Evolutionary conservation across 2,797 vertebrate species (phyloP).

Genomic region (Macrochelys suwanniensis): DNA sequence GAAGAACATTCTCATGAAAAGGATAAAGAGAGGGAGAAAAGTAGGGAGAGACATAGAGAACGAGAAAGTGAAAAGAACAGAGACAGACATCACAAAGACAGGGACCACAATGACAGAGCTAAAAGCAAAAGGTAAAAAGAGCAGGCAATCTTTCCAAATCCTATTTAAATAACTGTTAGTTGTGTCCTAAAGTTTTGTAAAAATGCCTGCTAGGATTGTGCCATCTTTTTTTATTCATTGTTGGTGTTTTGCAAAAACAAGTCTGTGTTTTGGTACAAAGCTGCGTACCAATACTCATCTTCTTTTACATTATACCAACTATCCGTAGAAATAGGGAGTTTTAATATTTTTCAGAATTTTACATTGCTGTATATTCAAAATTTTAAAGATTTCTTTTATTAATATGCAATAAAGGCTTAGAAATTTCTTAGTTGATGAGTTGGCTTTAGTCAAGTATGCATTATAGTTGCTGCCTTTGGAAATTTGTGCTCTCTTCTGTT

Average conservation of each 20-base stretch:
- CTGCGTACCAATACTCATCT: slow-evolving; percentile 72
- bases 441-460: slow-evolving; percentile 79
- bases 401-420: slow-evolving; percentile 86
- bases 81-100: slow-evolving; percentile 83
- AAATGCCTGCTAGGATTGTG: slow-evolving; percentile 81
- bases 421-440: slow-evolving; percentile 81
- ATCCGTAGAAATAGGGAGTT: slow-evolving; percentile 77
- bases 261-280: slow-evolving; percentile 76
- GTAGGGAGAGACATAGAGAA: slow-evolving; percentile 82
- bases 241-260: slow-evolving; percentile 81
- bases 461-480: slow-evolving; percentile 82
- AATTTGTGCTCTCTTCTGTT: slow-evolving; percentile 81
- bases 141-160: slow-evolving; percentile 68
- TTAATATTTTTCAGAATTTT: slow-evolving; percentile 84
- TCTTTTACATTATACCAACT: slow-evolving; percentile 78
- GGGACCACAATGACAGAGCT: slow-evolving; percentile 84
- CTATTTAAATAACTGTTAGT: slow-evolving; percentile 73
- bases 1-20: slow-evolving; percentile 87
- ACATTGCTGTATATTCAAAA: slow-evolving; percentile 85
- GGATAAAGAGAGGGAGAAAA: slow-evolving; percentile 83
- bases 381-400: slow-evolving; percentile 83
- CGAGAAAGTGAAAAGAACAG: slow-evolving; percentile 88
- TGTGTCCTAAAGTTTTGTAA: slow-evolving; percentile 68
- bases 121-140: slow-evolving; percentile 85
- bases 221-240: slow-evolving; percentile 80